Base-by-base conservation (phyloP, 2,888 invertebrate species). In the Harpalus rubripes region DNA sequence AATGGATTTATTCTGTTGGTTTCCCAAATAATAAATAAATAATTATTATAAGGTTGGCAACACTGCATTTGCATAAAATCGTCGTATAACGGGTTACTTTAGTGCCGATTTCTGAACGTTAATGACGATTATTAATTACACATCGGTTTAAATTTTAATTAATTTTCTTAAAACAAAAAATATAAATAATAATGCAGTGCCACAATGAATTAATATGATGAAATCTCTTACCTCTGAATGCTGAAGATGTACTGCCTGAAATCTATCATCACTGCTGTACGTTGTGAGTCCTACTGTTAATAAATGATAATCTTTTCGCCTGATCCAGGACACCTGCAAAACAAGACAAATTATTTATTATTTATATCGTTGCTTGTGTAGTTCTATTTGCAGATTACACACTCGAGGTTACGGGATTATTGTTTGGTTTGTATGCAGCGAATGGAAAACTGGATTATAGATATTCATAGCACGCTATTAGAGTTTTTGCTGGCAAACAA, bases 231-330 rank as follows among this genome's bases (percentile, higher is more conserved):
- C 96, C 94, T 97, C 96, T 88, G 96, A 96, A 92, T 97, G 96
- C 89, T 96, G 96, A 87, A 96, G 93, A 91, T 97, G 97, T 88
- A 96, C 95, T 72, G 97, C 96, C 89, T 96, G 96, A 92, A 97
- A 97, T 89, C 97, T 93, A 90, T 96, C 96, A 90, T 98, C 97
- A 87, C 96, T 97, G 88, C 96, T 96, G 91, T 97, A 97, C 1
- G 97, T 97, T 63, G 96, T 96, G 87, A 96, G 92, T 5, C 97
- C 97, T 80, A 97, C 97, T 84, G 97, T 98, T 85, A 97, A 92
- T 86, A 98, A 92, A 89, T 96, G 96, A 89, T 96, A 96, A 91
- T 96, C 96, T 92, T 96, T 96, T 90, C 96, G 93, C 89, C 96
- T 93, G 88, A 96, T 96, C 96, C 96, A 96, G 68, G 96, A 96